These are phyloP conservation scores for Luffia ferchaultella DNA, from an alignment of 2,888 invertebrate species.

Conservation along the genomic window DNA sequence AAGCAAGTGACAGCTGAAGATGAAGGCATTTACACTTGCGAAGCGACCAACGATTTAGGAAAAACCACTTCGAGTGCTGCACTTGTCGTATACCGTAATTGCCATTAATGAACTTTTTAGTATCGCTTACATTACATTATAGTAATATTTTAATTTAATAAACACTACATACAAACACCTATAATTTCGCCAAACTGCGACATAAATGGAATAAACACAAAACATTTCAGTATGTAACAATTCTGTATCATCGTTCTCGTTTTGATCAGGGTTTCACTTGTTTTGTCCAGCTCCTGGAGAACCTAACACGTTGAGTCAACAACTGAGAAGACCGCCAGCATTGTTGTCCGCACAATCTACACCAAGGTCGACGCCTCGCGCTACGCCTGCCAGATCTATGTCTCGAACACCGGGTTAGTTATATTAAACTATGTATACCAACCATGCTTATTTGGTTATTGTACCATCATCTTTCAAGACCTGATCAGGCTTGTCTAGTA, in stretches of 20 bases:
- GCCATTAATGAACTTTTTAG: too few relatives aligned
- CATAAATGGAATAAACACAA: too few relatives aligned
- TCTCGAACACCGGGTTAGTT: conserved; percentile 44
- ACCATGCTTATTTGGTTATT: too few relatives aligned
- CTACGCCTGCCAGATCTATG: conserved; percentile 71
- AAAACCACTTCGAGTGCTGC: conserved; percentile 84
- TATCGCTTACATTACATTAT: too few relatives aligned
- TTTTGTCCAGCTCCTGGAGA: conserved; percentile 80
- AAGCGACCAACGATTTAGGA: conserved; percentile 85
- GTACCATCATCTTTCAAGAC: too few relatives aligned
- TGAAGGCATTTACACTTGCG: conserved; percentile 88
- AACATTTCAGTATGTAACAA: too few relatives aligned
- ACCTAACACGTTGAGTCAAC: conserved; percentile 79
- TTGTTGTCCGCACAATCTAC: conserved; percentile 70
- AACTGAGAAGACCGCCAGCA: conserved; percentile 73
- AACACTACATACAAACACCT: too few relatives aligned
- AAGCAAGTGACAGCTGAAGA: conserved; percentile 85
- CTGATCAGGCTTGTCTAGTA: too few relatives aligned
- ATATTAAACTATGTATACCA: too few relatives aligned
- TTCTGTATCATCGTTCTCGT: too few relatives aligned
- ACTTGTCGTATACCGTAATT: conserved; percentile 82
- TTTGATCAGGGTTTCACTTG: background rate
- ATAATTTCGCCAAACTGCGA: too few relatives aligned
- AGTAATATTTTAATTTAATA: too few relatives aligned
- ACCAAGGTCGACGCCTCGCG: conserved; percentile 74